Conservation (phyloP, 2,113 vertebrate species). For the Procavia capensis region DNA sequence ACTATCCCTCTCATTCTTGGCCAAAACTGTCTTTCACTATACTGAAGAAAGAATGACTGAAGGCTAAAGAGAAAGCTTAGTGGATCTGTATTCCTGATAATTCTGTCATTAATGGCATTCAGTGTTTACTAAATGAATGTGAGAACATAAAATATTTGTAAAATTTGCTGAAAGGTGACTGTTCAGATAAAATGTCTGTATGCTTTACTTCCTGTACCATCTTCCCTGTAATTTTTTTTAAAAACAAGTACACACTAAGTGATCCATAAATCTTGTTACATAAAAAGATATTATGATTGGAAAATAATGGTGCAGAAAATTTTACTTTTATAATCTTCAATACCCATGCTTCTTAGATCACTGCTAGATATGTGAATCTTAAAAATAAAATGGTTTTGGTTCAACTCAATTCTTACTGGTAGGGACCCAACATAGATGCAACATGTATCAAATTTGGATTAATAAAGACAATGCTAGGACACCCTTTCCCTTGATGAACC, state of each 20-base stretch:
- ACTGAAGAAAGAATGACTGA: not conserved
- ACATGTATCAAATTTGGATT: not conserved
- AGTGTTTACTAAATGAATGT: constrained; percentile 1
- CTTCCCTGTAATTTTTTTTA: not conserved
- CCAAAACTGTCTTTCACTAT: not conserved
- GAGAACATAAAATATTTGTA: not conserved
- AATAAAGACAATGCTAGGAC: not conserved
- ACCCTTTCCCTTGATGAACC: not conserved
- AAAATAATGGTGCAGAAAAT: not conserved
- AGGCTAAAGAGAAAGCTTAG: not conserved
- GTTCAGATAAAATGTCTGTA: not conserved
- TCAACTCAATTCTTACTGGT: not conserved
- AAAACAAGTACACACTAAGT: not conserved
- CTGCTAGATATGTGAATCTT: not conserved
- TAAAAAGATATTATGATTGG: not conserved
- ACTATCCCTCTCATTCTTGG: not conserved
- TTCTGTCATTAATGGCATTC: not conserved
- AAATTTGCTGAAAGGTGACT: not conserved
- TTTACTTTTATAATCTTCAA: not conserved
- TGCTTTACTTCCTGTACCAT: not conserved
- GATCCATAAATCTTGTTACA: not conserved
- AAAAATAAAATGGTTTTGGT: not conserved
- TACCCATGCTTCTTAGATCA: constrained; percentile 4
- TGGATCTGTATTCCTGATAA: not conserved
- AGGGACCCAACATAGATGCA: not conserved